Evolutionary conservation across 92 coral and sea anemone genomes (phyloP), one percentile per base, ranked within the genome.

Genomic region (Zoanthus sansibaricus): DNA sequence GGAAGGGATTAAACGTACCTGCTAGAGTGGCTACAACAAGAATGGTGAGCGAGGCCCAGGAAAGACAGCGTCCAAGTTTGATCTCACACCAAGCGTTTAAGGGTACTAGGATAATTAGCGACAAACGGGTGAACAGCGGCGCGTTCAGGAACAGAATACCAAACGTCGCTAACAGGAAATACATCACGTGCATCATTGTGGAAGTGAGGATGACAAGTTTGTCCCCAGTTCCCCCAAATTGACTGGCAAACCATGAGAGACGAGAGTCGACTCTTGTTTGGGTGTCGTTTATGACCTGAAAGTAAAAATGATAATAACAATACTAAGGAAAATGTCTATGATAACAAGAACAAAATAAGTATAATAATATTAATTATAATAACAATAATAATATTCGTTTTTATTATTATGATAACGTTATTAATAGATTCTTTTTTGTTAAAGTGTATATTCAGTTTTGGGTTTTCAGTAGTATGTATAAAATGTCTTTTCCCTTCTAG

Each of bases 171-270:
- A 92, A 79, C 56, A 97, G 83, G 90, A 97, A 97, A 73, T 93
- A 97, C 69, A 93, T 89, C 52, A 89, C 93, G 78, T 97, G 99
- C 86, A 90, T 52, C 31, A 93, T 67, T 80, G 94, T 91, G 76
- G 98, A 91, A 83, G 96, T 89, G 71, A 97, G 73, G 6, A 90
- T 72, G 15, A 84, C 72, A 66, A 97, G 84, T 82, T 94, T 94
- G 93, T 97, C 92, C 56, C 95, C 99, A 89, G 99, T 93, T 44
- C 97, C 97, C n/a, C 97, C 98, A n/a, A 97, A 94, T 59, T 97
- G 96, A 32, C 84, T 83, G 3, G 97, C 91, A 78, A 97, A 75
- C 99, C 99, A 97, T 14, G 93, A 87, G 6, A 97, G 89, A 56
- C 94, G 92, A 51, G 90, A 74, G 73, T 97, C 99, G 32, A 97